These are phyloP conservation scores for Meriones psammophilus DNA, from an alignment of 2,797 vertebrate species.

Conservation along the genomic window DNA sequence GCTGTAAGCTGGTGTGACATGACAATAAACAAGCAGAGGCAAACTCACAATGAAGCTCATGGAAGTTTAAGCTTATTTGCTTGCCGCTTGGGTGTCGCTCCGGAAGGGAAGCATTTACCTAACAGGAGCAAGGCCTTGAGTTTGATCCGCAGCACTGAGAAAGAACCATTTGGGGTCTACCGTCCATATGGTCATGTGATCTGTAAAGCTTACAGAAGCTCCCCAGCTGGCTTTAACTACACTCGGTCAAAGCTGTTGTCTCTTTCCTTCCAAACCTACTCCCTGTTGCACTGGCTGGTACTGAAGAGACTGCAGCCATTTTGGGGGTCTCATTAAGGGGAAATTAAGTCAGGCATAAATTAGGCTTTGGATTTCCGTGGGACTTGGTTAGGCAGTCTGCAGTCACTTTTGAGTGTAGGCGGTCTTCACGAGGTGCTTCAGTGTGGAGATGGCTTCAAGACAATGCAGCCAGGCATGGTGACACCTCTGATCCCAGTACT, in stretches of 20 bases:
- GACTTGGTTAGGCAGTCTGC: background rate
- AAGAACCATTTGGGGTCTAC: background rate
- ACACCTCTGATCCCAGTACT: too few species aligned
- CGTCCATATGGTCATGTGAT: rapidly evolving
- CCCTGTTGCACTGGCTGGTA: background rate
- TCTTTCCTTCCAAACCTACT: background rate
- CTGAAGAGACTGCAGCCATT: background rate
- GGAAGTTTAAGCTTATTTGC: background rate
- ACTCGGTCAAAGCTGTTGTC: background rate
- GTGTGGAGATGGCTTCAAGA: background rate
- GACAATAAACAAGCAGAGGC: background rate
- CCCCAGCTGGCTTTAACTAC: background rate
- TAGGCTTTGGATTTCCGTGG: background rate
- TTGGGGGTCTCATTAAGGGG: background rate
- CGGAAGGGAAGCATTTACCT: too few species aligned
- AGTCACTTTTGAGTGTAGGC: background rate
- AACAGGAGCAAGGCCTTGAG: background rate
- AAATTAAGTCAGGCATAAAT: background rate
- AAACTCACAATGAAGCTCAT: background rate
- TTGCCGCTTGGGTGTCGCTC: background rate
- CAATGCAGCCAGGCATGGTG: too few species aligned
- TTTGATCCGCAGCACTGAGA: background rate
- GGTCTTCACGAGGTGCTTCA: background rate
- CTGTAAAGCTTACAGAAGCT: background rate
- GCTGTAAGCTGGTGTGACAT: background rate